Evolutionary conservation across 2,113 vertebrate genomes (phyloP).

Genomic region (Trochalopteron elliotii): DNA sequence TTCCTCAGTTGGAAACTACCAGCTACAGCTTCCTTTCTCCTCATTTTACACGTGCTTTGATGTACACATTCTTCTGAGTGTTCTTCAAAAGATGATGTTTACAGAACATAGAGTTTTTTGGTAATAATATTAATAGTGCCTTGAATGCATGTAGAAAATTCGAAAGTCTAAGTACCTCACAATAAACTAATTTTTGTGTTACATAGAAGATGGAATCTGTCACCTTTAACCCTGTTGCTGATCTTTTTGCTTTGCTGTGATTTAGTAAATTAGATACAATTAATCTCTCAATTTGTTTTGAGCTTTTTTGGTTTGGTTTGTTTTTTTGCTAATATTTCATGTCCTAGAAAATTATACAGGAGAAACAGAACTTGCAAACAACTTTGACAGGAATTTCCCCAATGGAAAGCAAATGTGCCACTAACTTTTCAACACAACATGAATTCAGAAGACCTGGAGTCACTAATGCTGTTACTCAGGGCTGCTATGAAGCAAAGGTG

Average conservation of each 20-base stretch:
- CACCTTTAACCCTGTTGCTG: not conserved
- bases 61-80: not conserved
- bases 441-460: not conserved
- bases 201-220: not conserved
- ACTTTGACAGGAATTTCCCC: not conserved
- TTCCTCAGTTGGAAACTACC: not conserved
- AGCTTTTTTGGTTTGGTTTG: not conserved
- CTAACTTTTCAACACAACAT: not conserved
- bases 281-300: not conserved
- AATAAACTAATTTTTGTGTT: not conserved
- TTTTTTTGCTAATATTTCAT: not conserved
- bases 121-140: not conserved
- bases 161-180: not conserved
- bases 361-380: not conserved
- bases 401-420: not conserved
- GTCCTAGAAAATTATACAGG: not conserved
- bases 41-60: not conserved
- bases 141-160: not conserved
- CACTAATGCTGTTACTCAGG: not conserved
- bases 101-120: not conserved
- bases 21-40: not conserved
- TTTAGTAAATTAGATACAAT: not conserved
- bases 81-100: not conserved
- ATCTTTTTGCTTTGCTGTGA: not conserved
- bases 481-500: not conserved